A percentile compares a stretch with the other conserved stretches of the same genome.
Conservation (phyloP, 2,797 vertebrate genomes). For the Muscicapa comitata region DNA sequence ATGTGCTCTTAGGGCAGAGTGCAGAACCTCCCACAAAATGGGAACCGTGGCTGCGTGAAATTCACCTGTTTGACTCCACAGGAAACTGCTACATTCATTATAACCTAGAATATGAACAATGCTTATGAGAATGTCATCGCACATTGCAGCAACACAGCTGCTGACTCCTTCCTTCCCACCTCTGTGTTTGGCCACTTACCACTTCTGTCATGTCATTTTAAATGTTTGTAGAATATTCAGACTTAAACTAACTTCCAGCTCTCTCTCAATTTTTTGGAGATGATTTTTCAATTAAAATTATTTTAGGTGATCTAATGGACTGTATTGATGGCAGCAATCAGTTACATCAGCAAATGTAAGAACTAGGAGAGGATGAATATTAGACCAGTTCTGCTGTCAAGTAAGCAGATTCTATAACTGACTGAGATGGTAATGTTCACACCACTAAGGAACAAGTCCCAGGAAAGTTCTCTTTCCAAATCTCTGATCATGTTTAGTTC, state of each 20-base stretch:
- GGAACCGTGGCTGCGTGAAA: neutral
- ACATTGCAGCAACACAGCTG: neutral
- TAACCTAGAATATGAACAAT: neutral
- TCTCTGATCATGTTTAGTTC: neutral
- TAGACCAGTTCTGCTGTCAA: neutral
- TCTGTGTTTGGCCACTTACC: neutral
- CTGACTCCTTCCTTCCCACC: neutral
- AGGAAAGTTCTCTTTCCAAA: neutral
- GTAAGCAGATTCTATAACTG: neutral
- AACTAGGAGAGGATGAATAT: neutral
- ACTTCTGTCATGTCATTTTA: neutral
- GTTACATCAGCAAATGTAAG: neutral
- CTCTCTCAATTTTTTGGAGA: neutral
- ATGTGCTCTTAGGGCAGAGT: neutral
- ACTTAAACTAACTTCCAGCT: neutral
- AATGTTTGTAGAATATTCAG: neutral
- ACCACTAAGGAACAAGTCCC: neutral
- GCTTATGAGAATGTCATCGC: neutral
- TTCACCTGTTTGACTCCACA: neutral
- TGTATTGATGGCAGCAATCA: neutral
- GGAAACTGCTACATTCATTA: neutral
- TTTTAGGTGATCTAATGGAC: neutral
- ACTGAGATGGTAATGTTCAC: neutral
- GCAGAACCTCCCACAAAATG: neutral
- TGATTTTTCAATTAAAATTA: neutral